Conservation (phyloP, 2,888 invertebrate genomes). For the Dasypogon diadema region DNA sequence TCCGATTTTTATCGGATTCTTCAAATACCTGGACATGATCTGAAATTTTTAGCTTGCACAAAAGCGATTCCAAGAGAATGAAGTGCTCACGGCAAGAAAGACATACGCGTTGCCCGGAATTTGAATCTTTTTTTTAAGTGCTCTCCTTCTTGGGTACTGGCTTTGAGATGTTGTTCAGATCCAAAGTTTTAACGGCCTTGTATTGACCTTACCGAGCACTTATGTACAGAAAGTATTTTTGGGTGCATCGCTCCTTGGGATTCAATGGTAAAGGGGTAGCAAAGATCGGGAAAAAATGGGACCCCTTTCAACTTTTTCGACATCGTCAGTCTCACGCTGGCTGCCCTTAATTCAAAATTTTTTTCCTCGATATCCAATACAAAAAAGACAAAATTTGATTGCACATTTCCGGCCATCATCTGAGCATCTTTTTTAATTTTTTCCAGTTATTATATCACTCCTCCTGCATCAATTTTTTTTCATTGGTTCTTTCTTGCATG, state of each 20-base stretch:
- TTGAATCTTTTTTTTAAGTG: not conserved
- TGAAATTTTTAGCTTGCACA: not conserved
- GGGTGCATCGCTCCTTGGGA: not conserved
- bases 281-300: not conserved
- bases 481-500: not conserved
- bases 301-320: not conserved
- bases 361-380: not conserved
- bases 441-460: constrained; percentile 40
- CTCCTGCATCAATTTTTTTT: constrained; percentile 20
- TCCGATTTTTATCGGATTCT: constrained; percentile 45
- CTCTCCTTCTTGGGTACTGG: not conserved
- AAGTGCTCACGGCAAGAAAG: too few species aligned
- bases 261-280: not conserved
- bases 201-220: constrained; percentile 21
- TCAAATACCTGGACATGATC: constrained; percentile 15
- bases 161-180: not conserved
- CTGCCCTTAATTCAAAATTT: constrained; percentile 7
- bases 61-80: not conserved
- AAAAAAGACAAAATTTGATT: constrained; percentile 41
- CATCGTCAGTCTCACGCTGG: constrained; percentile 18
- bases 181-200: constrained; percentile 23
- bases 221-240: constrained; percentile 1
- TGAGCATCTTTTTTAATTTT: constrained; percentile 6
- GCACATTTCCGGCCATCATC: constrained; percentile 49
- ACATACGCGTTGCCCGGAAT: not conserved